Conservation (phyloP, 2,797 vertebrate species). For the Poeciliopsis turneri region DNA sequence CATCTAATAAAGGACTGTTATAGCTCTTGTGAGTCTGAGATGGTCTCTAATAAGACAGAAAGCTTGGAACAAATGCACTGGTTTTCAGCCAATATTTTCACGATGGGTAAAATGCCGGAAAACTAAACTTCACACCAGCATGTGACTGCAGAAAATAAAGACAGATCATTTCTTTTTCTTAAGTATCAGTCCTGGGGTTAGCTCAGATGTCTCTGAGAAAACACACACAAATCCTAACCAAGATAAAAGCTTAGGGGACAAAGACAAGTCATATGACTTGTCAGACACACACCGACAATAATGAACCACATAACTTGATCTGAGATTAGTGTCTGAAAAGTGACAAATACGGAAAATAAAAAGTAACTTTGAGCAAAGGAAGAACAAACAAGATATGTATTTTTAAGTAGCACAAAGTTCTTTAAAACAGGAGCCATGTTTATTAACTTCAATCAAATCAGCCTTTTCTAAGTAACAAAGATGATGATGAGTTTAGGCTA, state of each 20-base stretch:
- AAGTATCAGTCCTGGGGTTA: conserved; percentile 34
- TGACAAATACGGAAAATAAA: conserved; percentile 3
- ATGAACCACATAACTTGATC: conserved; percentile 23
- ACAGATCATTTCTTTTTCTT: conserved; percentile 23
- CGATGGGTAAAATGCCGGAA: not conserved
- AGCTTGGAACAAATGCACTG: not conserved
- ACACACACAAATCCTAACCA: conserved; percentile 10
- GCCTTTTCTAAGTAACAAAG: not conserved
- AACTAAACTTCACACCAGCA: conserved; percentile 18
- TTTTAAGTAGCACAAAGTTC: not conserved
- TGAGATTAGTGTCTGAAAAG: conserved; percentile 15
- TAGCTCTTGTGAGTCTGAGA: not conserved
- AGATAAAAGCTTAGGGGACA: not conserved
- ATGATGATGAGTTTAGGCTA: not conserved
- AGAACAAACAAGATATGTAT: not conserved
- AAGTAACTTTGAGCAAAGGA: conserved; percentile 7
- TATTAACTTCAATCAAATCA: not conserved
- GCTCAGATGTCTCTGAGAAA: conserved; percentile 15
- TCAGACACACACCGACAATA: conserved; percentile 11
- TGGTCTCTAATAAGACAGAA: not conserved
- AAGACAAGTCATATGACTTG: conserved; percentile 58
- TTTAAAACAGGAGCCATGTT: not conserved
- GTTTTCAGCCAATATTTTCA: not conserved
- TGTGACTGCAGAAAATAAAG: conserved; percentile 56
- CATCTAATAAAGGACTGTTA: not conserved